These are phyloP conservation scores for Cacoxenus indagator DNA, from an alignment of 2,888 invertebrate species.

Conservation along the genomic window DNA sequence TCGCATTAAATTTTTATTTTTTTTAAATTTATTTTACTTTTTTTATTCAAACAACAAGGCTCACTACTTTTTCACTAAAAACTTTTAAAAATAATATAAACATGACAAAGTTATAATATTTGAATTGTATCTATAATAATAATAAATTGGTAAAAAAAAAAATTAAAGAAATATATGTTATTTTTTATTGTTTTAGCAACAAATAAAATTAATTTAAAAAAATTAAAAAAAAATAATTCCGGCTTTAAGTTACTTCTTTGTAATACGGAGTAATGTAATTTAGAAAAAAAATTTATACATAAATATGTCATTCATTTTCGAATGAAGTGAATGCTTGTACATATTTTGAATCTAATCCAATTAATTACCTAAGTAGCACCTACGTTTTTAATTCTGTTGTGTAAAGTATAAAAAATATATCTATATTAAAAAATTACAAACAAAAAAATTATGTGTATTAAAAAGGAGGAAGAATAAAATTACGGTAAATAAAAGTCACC, in stretches of 20 bases:
- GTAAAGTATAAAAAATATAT: too few species aligned
- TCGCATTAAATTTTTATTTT: too few species aligned
- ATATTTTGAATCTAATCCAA: not conserved
- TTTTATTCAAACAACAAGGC: not conserved
- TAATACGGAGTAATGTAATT: not conserved
- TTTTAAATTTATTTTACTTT: not conserved
- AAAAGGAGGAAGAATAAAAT: too few species aligned
- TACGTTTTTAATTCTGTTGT: too few species aligned
- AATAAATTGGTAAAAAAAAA: too few species aligned
- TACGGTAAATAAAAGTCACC: too few species aligned
- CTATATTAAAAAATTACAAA: constrained; percentile 38
- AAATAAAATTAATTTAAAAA: not conserved
- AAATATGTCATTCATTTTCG: not conserved
- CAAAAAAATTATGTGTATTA: not conserved
- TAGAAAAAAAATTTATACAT: not conserved
- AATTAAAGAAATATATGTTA: not conserved
- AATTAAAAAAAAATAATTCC: not conserved
- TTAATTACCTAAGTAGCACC: too few species aligned
- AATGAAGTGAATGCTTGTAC: not conserved
- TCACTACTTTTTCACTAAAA: too few species aligned
- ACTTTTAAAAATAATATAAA: too few species aligned
- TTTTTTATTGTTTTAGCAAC: too few species aligned
- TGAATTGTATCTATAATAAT: too few species aligned
- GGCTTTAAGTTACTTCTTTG: constrained; percentile 4
- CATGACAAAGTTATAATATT: too few species aligned